phyloP scores from a whole-genome alignment of 1,140 invertebrate species.

The Zelostemma sp. region DNA sequence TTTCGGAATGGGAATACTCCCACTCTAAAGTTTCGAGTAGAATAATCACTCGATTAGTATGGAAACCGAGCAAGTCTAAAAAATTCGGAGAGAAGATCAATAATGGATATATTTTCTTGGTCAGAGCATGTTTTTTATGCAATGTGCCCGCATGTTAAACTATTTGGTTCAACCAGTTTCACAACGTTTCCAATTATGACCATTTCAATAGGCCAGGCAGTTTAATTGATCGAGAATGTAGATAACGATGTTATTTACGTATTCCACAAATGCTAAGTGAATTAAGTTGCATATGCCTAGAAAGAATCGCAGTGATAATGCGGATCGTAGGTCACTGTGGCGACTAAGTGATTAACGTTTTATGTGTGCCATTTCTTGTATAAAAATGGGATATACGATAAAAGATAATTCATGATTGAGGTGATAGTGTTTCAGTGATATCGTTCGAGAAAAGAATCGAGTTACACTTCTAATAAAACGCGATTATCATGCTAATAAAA shows the following conservation, averaged over 20 bases:
- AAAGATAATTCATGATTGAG: background rate
- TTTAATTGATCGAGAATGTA: background rate
- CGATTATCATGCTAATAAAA: too few relatives aligned
- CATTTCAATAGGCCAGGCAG: background rate
- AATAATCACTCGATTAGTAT: too few relatives aligned
- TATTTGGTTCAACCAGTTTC: background rate
- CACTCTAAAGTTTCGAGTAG: too few relatives aligned
- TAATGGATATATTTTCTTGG: constrained; percentile 9
- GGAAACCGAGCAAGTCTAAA: too few relatives aligned
- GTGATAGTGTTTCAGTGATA: background rate
- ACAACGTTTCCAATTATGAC: background rate
- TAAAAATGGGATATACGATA: background rate
- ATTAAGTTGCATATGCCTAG: too few relatives aligned
- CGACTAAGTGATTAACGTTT: constrained; percentile 4
- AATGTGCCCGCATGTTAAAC: background rate
- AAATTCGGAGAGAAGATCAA: too few relatives aligned
- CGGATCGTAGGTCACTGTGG: constrained; percentile 5
- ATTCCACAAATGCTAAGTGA: background rate
- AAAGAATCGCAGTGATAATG: background rate
- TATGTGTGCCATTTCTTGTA: background rate
- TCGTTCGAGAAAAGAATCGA: background rate
- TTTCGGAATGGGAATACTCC: too few relatives aligned
- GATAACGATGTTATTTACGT: constrained; percentile 2
- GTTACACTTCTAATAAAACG: too few relatives aligned
- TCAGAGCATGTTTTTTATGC: background rate